Conservation (phyloP, 2,113 vertebrate genomes). For the Ploceus nigricollis region DNA sequence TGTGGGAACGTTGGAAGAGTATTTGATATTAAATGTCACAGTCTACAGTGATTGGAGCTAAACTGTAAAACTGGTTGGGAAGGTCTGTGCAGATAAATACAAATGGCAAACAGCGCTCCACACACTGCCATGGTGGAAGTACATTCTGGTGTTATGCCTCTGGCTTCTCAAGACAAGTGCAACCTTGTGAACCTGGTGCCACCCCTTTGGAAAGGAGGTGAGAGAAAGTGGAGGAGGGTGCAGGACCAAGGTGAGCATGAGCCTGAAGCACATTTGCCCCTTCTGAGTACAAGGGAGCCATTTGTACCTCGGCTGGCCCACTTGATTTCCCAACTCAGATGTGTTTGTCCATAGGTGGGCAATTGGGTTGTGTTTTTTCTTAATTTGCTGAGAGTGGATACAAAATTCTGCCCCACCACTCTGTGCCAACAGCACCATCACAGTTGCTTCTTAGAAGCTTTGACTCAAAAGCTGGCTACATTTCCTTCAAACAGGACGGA, state of each 20-base stretch:
- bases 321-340: background rate
- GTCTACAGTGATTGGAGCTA: background rate
- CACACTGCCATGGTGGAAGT: background rate
- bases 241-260: background rate
- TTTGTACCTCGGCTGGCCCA: background rate
- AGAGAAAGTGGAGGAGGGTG: background rate
- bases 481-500: background rate
- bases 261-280: background rate
- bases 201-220: background rate
- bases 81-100: background rate
- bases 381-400: background rate
- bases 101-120: background rate
- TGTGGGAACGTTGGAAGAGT: constrained; percentile 29
- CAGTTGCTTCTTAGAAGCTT: background rate
- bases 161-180: background rate
- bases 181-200: background rate
- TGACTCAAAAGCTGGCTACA: background rate
- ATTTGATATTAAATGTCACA: constrained; percentile 53
- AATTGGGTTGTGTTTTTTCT: background rate
- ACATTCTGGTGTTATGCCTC: rapidly evolving
- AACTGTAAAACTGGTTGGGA: constrained; percentile 15
- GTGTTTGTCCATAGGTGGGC: background rate
- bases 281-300: background rate
- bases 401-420: background rate
- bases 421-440: background rate